Base-by-base conservation (phyloP, 1,140 invertebrate species). In the Coboldia fuscipes region DNA sequence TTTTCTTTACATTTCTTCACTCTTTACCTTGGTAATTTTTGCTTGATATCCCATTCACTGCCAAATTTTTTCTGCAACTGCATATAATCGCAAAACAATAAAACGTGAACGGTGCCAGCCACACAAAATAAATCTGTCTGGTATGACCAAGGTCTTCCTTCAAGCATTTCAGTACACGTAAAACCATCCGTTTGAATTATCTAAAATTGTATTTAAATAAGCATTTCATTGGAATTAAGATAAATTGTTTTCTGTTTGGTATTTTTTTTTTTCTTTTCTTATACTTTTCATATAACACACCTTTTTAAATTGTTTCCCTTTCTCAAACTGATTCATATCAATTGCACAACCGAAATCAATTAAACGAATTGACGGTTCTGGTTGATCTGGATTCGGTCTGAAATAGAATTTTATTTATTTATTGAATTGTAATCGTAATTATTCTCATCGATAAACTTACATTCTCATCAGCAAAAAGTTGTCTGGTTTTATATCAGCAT, bases 401-500 rank as follows among this genome's bases (percentile, higher is more conserved):
- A 21, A 41, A 26, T 39, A 38, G 30, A 29, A 33, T 19, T 18
- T 33, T 28, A 19, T 16, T 30, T 19, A 15, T 5, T n/a, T n/a
- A 9, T 15, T 21, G 14, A 2, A 33, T 23, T 2, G 13, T 14
- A 22, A 22, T 14, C 22, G 22, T 23, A 12, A 23, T 7, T 23
- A 7, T 23, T 23, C 22, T 23, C 12, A 12, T 23, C 8, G 30
- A 23, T 21, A 24, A 9, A 70, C 66, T 63, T 58, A 74, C 70
- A 69, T 54, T 48, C 64, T 63, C 60, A 75, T 72, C 28, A 94
- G 59, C 42, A 97, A 60, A 56, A 97, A 92, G 57, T 97, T 97
- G 48, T 97, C 92, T 1, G 92, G 92, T 55, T 97, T 97, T 19
- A 97, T 86, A 54, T 97, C 92, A 4, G 80, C 89, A 56, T 97